Evolutionary conservation across 2,113 vertebrate genomes (phyloP).

Genomic region (Athene noctua): DNA sequence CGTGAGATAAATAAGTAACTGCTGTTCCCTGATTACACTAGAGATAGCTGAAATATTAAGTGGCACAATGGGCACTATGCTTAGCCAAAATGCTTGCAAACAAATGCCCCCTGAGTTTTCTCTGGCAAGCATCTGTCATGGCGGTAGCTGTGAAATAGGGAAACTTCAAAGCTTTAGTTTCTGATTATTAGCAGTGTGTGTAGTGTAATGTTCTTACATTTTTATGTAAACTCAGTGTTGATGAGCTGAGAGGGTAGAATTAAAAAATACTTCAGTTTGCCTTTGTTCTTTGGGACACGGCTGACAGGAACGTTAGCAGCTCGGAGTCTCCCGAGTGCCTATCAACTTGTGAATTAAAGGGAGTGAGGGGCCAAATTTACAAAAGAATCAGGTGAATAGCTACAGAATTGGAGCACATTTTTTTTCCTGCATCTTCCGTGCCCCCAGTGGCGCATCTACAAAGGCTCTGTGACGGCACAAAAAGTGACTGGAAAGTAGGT

Average conservation of each 20-base stretch:
- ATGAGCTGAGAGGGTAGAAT: slow-evolving; percentile 77
- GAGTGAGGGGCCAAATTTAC: slow-evolving; percentile 53
- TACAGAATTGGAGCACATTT: slow-evolving; percentile 44
- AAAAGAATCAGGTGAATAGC: slow-evolving; percentile 60
- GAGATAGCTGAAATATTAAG: slow-evolving; percentile 80
- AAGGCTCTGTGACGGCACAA: not conserved
- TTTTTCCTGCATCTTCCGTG: not conserved
- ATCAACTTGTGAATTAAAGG: slow-evolving; percentile 32
- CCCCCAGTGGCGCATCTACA: not conserved
- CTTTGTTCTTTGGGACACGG: slow-evolving; percentile 72
- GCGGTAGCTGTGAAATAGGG: slow-evolving; percentile 73
- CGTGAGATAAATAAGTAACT: slow-evolving; percentile 82
- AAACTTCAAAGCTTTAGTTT: slow-evolving; percentile 77
- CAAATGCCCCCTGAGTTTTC: slow-evolving; percentile 73
- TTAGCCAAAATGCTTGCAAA: slow-evolving; percentile 72
- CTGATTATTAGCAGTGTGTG: slow-evolving; percentile 75
- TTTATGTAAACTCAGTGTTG: slow-evolving; percentile 76
- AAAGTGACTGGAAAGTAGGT: slow-evolving; percentile 50
- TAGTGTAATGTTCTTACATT: slow-evolving; percentile 77
- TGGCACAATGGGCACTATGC: slow-evolving; percentile 71
- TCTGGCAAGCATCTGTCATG: slow-evolving; percentile 83
- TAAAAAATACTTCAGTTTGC: slow-evolving; percentile 76
- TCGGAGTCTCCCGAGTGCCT: slow-evolving; percentile 20
- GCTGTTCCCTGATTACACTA: slow-evolving; percentile 72
- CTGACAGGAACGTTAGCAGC: slow-evolving; percentile 69